Conservation (phyloP, 1,140 invertebrate species). For the Cryptotermes secundus region DNA sequence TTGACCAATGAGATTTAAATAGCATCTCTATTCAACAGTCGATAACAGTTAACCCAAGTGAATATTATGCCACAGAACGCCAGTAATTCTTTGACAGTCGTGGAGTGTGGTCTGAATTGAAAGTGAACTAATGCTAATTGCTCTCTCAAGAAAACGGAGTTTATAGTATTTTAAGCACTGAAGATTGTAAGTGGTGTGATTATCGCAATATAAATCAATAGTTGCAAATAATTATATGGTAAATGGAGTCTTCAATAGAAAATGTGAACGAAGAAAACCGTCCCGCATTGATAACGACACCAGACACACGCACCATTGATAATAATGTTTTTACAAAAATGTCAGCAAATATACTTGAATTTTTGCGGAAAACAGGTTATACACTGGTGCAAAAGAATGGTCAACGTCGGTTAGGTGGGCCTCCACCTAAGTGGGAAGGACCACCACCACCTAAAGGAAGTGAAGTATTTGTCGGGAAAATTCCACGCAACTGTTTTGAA, state of each 20-base stretch:
- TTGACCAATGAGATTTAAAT: no score
- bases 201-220: not conserved
- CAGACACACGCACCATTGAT: not conserved
- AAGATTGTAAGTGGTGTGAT: no score
- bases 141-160: no score
- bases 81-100: no score
- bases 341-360: slow-evolving; percentile 41
- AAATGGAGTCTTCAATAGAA: not conserved
- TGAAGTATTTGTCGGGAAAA: slow-evolving; percentile 84
- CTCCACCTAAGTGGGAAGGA: slow-evolving; percentile 51
- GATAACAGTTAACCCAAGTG: no score
- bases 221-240: no score
- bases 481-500: slow-evolving; percentile 78
- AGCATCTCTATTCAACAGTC: no score
- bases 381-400: slow-evolving; percentile 67
- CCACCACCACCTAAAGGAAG: slow-evolving; percentile 55
- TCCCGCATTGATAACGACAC: not conserved
- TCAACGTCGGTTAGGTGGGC: slow-evolving; percentile 58
- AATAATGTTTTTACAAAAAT: not conserved
- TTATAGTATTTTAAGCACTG: no score
- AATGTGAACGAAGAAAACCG: not conserved
- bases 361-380: slow-evolving; percentile 46
- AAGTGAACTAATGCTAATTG: no score
- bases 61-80: no score
- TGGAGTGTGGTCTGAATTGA: no score